These are phyloP conservation scores for Drosophila pallidifrons DNA, from an alignment of 1,140 invertebrate genomes.

Conservation along the genomic window DNA sequence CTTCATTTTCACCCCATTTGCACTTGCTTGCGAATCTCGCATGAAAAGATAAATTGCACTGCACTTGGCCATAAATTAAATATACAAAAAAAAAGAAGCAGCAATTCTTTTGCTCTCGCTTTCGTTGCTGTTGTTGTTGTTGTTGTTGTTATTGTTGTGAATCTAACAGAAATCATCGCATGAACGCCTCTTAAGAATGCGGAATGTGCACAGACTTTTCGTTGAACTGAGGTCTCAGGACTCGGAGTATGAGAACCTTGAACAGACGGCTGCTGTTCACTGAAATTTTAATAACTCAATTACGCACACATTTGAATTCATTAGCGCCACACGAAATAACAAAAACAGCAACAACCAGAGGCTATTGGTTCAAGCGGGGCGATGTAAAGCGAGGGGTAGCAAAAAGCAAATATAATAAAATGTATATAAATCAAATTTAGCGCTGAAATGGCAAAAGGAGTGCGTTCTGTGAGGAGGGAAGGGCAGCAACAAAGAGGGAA, in stretches of 20 bases:
- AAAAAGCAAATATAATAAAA: constrained; percentile 75
- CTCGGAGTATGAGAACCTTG: neutral
- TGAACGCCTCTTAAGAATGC: constrained; percentile 74
- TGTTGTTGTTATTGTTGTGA: constrained; percentile 20
- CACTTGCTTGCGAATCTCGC: constrained; percentile 9
- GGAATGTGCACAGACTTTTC: constrained; percentile 29
- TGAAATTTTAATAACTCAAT: constrained; percentile 84
- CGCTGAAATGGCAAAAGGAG: constrained; percentile 72
- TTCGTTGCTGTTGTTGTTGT: neutral
- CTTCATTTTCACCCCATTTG: constrained; percentile 24
- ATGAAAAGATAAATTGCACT: constrained; percentile 53
- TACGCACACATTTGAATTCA: constrained; percentile 84
- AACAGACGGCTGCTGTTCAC: constrained; percentile 47
- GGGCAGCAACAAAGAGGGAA: neutral
- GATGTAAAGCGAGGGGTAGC: constrained; percentile 22
- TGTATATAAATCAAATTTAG: constrained; percentile 83
- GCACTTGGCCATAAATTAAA: constrained; percentile 67
- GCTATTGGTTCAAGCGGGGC: constrained; percentile 5
- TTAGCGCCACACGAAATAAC: constrained; percentile 67
- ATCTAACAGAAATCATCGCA: constrained; percentile 49
- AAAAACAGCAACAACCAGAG: constrained; percentile 35
- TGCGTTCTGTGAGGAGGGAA: constrained; percentile 7
- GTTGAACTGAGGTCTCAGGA: neutral
- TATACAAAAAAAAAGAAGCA: constrained; percentile 24
- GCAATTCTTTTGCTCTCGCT: constrained; percentile 1